Base-by-base conservation (phyloP, 2,888 invertebrate genomes). In the Venustoraphidia nigricollis region DNA sequence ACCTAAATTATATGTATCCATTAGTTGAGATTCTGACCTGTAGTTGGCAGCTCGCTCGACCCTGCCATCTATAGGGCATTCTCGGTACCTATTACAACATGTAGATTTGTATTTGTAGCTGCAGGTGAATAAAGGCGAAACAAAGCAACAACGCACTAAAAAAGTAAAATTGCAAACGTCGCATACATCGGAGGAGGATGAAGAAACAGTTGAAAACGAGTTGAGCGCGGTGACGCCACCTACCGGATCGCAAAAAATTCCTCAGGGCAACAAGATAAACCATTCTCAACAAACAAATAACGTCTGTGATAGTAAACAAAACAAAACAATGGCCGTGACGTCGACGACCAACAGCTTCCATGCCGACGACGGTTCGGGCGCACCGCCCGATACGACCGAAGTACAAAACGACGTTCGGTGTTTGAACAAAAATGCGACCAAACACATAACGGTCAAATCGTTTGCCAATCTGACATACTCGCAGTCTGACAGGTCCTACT, bases 321-420 rank as follows among this genome's bases (percentile, higher is more conserved):
- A 46, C 9, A 27, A 14, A 14, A 14, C 14, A 45, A 8, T 14
- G 17, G 36, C 37, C 37, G 14, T 34, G 17, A 46, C 39, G 11
- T 14, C 46, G 10, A 44, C 44, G n/a, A 46, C 39, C 3, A 13
- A 27, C 27, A 27, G 6, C 27, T 27, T 27, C 27, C 27, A 27
- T 6, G 27, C 6, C 27, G 27, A 27, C 27, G 27, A 27, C 27
- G 27, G 27, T 27, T 27, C 27, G 6, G 6, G 27, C 27, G 27
- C 27, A 6, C 27, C 27, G 27, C 27, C 27, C 27, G 27, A 27
- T 27, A 27, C 27, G 27, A 27, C 27, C 27, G 27, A 27, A 27
- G 27, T 27, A 58, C 53, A 51, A 57, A 57, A 54, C 53, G 57
- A 57, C 56, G 56, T 5, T 8, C 50, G 45, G 35, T 49, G 46